phyloP scores from a whole-genome alignment of 2,113 vertebrate species.

The Zosterops hypoxanthus region DNA sequence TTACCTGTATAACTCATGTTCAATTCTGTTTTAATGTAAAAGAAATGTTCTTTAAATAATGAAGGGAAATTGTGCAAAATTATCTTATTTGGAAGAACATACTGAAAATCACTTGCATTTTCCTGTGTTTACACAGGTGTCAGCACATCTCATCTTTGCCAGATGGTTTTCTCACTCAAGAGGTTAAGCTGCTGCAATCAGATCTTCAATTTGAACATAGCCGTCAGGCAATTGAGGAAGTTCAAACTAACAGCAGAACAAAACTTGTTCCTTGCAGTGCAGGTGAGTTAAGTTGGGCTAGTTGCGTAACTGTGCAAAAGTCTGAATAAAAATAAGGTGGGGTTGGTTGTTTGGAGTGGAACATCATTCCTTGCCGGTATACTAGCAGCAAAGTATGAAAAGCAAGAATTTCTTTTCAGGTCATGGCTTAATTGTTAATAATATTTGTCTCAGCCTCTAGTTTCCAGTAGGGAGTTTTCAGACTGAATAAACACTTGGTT shows the following conservation, averaged over 20 bases:
- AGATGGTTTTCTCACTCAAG: constrained; percentile 75
- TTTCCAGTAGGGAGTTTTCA: neutral
- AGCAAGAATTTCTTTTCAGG: neutral
- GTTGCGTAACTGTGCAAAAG: neutral
- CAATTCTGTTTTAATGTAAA: neutral
- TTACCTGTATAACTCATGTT: neutral
- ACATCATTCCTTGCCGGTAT: neutral
- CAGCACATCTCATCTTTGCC: constrained; percentile 76
- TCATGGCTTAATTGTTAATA: neutral
- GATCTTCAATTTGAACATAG: constrained; percentile 84
- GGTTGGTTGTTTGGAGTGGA: neutral
- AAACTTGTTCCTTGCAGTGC: constrained; percentile 88
- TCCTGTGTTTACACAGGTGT: constrained; percentile 74
- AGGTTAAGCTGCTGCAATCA: constrained; percentile 81
- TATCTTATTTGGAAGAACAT: neutral
- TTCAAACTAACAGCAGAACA: constrained; percentile 49
- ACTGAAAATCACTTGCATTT: neutral
- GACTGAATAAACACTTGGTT: neutral
- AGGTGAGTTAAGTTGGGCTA: constrained; percentile 73
- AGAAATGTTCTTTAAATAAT: neutral
- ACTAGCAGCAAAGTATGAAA: neutral
- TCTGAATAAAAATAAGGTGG: neutral
- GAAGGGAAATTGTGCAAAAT: neutral
- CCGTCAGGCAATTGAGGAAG: constrained; percentile 71
- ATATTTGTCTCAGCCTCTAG: neutral